Conservation (phyloP, 2,888 invertebrate species). For the Belgica antarctica region DNA sequence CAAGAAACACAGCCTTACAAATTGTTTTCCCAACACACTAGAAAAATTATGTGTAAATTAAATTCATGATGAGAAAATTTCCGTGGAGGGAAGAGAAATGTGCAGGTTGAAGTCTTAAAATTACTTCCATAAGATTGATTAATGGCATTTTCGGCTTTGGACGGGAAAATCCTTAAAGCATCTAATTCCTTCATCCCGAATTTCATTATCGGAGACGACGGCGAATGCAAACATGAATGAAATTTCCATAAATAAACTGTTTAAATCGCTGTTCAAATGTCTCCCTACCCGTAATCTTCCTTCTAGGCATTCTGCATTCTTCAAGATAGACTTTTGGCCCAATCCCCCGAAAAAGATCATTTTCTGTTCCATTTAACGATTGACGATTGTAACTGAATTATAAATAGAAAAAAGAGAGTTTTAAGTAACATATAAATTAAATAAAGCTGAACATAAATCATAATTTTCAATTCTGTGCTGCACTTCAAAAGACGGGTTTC, state of each 20-base stretch:
- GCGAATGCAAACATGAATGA: conserved; percentile 15
- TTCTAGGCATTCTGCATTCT: conserved; percentile 14
- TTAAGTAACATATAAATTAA: conserved; percentile 23
- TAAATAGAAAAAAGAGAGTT: conserved; percentile 19
- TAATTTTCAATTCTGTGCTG: conserved; percentile 30
- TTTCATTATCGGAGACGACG: conserved; percentile 21
- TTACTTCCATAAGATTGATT: conserved; percentile 19
- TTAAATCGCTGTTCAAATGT: conserved; percentile 30
- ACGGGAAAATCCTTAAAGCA: conserved; percentile 17
- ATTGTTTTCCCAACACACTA: conserved; percentile 3
- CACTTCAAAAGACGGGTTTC: conserved; percentile 25
- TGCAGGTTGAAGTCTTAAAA: conserved; percentile 7
- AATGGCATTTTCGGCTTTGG: conserved; percentile 14
- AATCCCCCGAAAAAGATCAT: neutral
- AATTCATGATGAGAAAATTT: conserved; percentile 2
- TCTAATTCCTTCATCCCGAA: conserved; percentile 28
- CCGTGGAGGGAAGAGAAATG: neutral
- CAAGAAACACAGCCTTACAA: neutral
- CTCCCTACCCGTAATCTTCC: neutral
- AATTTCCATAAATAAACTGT: conserved; percentile 33
- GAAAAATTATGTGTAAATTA: neutral
- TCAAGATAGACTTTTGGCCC: no score
- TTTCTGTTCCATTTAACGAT: conserved; percentile 21
- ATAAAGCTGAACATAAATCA: conserved; percentile 34
- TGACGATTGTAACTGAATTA: conserved; percentile 20